phyloP scores from a whole-genome alignment of 2,888 invertebrate genomes.

The Yponomeuta malinellus region DNA sequence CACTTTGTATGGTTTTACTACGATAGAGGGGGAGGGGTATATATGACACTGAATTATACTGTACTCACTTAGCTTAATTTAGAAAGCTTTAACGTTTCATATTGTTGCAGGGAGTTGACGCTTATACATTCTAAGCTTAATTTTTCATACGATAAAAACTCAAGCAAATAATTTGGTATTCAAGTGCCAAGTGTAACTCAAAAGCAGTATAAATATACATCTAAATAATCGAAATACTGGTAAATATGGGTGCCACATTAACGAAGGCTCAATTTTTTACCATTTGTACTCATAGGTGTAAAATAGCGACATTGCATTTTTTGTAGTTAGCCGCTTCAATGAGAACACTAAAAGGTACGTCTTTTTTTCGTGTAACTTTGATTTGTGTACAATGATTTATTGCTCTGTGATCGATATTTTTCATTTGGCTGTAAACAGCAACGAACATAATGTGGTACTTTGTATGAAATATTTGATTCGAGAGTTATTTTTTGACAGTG shows the following conservation, averaged over 20 bases:
- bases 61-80: constrained; percentile 3
- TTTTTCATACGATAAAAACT: background rate
- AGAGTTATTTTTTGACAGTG: background rate
- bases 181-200: constrained; percentile 4
- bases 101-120: background rate
- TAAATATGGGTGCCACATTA: constrained; percentile 10
- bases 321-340: constrained; percentile 32
- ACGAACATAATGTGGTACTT: constrained; percentile 32
- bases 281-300: constrained; percentile 10
- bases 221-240: background rate
- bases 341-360: constrained; percentile 21
- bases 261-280: constrained; percentile 12
- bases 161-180: constrained; percentile 8
- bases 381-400: background rate
- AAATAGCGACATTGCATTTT: background rate
- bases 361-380: background rate
- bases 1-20: constrained; percentile 15
- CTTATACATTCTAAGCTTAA: background rate
- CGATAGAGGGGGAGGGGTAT: constrained; percentile 19
- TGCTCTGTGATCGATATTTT: constrained; percentile 48
- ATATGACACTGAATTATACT: constrained; percentile 21
- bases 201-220: constrained; percentile 1
- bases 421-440: constrained; percentile 66
- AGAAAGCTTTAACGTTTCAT: constrained; percentile 8
- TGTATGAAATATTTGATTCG: constrained; percentile 8